A percentile compares a stretch with the other conserved stretches of the same genome.
phyloP scores from a whole-genome alignment of 2,113 vertebrate species.

The Suncus etruscus region DNA sequence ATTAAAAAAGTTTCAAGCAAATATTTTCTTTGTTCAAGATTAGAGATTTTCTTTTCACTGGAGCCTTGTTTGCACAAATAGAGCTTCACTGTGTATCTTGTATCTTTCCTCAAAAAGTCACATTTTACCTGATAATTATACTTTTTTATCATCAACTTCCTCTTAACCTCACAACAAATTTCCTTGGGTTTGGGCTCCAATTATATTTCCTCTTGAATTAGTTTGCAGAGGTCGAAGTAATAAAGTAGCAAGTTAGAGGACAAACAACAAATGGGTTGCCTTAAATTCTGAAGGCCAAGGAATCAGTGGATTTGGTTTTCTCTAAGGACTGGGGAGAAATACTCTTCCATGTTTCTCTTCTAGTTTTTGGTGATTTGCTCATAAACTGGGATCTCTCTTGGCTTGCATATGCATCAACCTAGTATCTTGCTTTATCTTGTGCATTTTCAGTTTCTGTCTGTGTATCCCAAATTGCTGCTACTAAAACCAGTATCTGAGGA shows the following conservation, averaged over 20 bases:
- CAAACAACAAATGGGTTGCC: background rate
- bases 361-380: background rate
- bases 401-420: background rate
- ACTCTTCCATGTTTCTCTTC: no score
- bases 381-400: background rate
- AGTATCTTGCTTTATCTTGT: conserved; percentile 24
- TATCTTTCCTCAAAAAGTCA: conserved; percentile 15
- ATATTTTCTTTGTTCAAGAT: conserved; percentile 27
- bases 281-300: background rate
- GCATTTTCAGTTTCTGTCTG: background rate
- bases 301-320: background rate
- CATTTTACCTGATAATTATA: background rate
- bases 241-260: background rate
- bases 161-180: conserved; percentile 41
- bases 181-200: background rate
- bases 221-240: background rate
- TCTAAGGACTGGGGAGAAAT: background rate
- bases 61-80: conserved; percentile 38
- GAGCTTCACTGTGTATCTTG: conserved; percentile 32
- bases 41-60: conserved; percentile 29
- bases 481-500: no score
- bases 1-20: conserved; percentile 53
- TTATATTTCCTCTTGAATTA: background rate
- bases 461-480: no score
- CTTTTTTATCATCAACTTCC: background rate